phyloP scores from a whole-genome alignment of 2,113 vertebrate genomes.

The Saccopteryx leptura region DNA sequence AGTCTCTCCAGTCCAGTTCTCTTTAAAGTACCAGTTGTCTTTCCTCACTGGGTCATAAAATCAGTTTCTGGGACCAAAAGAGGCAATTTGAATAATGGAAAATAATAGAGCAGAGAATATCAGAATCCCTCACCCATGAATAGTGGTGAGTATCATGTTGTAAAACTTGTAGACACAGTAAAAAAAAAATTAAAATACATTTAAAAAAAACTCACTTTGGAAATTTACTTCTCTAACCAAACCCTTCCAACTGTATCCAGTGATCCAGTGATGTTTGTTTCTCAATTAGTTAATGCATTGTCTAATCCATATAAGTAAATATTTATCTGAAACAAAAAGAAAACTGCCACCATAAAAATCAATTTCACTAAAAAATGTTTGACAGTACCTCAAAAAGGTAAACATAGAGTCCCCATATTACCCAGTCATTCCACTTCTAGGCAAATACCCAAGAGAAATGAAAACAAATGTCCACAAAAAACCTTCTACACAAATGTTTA shows the following conservation, averaged over 20 bases:
- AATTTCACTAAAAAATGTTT: background rate
- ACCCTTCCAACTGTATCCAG: background rate
- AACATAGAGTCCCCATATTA: background rate
- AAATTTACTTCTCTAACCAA: background rate
- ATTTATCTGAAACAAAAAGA: background rate
- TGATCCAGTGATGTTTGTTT: background rate
- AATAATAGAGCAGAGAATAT: background rate
- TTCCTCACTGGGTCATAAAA: background rate
- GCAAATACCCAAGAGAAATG: background rate
- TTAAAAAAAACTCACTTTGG: background rate
- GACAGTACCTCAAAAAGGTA: background rate
- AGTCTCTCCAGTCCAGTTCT: background rate
- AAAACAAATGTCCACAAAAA: background rate
- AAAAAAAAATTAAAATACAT: background rate
- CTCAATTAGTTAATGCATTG: background rate
- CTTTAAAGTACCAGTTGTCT: slow-evolving; percentile 1
- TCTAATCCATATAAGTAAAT: background rate
- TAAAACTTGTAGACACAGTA: background rate
- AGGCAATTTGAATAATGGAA: slow-evolving; percentile 22
- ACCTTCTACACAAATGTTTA: background rate
- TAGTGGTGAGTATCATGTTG: background rate
- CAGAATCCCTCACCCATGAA: background rate
- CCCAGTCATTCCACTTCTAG: background rate
- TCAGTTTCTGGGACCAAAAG: background rate
- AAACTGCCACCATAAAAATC: slow-evolving; percentile 2